Conservation (phyloP, 2,113 vertebrate genomes). For the Laticauda laticaudata region DNA sequence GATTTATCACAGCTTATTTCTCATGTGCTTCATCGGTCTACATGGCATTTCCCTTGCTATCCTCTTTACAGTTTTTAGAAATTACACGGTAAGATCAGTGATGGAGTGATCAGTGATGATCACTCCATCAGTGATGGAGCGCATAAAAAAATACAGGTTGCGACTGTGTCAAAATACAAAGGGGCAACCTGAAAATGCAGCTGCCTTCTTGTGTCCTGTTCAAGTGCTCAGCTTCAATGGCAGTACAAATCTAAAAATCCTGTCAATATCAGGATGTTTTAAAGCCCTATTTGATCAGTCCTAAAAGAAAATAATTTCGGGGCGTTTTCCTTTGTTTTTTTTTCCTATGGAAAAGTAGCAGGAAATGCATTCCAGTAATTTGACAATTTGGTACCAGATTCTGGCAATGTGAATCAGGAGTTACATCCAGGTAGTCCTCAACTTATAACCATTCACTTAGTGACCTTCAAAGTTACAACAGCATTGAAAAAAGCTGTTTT, state of each 20-base stretch:
- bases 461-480: not conserved
- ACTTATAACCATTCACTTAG: not conserved
- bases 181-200: not conserved
- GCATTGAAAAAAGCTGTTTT: not conserved
- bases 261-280: not conserved
- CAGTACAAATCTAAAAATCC: not conserved
- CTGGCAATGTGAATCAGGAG: not conserved
- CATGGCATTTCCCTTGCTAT: not conserved
- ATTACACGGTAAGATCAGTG: not conserved
- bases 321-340: not conserved
- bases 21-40: not conserved
- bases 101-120: too few relatives aligned
- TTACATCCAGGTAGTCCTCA: not conserved
- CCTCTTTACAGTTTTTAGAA: not conserved
- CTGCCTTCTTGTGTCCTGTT: not conserved
- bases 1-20: not conserved
- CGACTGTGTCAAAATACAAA: not conserved
- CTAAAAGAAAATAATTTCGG: not conserved
- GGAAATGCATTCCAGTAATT: not conserved
- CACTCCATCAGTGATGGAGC: not conserved
- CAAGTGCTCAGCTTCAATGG: not conserved
- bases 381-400: not conserved
- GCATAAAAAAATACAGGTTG: not conserved
- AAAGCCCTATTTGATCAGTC: not conserved
- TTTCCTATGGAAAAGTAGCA: not conserved